Conservation (phyloP, 2,113 vertebrate genomes). For the Geococcyx californianus region DNA sequence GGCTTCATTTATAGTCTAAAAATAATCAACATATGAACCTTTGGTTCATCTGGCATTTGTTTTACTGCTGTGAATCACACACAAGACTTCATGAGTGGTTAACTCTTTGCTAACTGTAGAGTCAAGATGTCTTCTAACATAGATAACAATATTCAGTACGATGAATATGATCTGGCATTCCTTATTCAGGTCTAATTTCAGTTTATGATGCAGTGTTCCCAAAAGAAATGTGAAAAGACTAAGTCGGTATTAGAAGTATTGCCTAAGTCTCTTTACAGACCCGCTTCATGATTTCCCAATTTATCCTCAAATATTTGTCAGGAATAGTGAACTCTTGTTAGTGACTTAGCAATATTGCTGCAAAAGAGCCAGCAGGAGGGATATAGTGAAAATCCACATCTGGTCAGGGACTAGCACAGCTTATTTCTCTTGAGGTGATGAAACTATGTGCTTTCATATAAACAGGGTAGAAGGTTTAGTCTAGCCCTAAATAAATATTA, state of each 20-base stretch:
- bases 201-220: background rate
- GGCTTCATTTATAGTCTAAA: background rate
- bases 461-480: slow-evolving; percentile 47
- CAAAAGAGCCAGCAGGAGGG: background rate
- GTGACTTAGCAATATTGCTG: background rate
- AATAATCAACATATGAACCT: background rate
- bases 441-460: slow-evolving; percentile 17
- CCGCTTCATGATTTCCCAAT: slow-evolving; percentile 10
- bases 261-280: background rate
- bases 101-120: background rate
- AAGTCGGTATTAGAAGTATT: background rate
- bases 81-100: background rate
- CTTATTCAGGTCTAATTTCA: background rate
- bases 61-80: background rate
- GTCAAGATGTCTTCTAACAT: background rate
- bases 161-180: background rate
- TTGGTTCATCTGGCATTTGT: background rate
- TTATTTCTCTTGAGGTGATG: slow-evolving; percentile 40
- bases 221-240: background rate
- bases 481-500: slow-evolving; percentile 38
- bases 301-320: slow-evolving; percentile 30
- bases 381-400: background rate
- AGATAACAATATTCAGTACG: background rate
- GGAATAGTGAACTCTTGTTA: background rate
- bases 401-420: background rate